Evolutionary conservation across 2,888 invertebrate species (phyloP), one percentile per base, ranked within the genome.

Genomic region (Crossocerus cetratus): DNA sequence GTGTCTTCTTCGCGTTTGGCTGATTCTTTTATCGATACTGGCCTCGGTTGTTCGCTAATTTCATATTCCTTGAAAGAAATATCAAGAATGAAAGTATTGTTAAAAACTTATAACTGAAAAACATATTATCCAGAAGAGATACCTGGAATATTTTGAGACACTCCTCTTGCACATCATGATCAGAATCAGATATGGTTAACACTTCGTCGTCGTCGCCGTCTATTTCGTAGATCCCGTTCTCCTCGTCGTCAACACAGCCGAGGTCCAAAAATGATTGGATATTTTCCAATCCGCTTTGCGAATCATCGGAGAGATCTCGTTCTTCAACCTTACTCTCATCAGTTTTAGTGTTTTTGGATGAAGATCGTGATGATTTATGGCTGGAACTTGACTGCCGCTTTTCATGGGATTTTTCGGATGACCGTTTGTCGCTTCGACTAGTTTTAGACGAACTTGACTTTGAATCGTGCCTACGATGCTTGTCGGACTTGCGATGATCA

Each of bases 91-190:
- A 32, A 32, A 43, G 60, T 4, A 74, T 49, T 69, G 16, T 16
- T n/a, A 23, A 21, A 49, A 16, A 11, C 4, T 49, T 49, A 49
- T 49, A 14, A 8, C 11, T 32, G 32, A 4, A 32, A 32, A 32
- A 8, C 32, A 32, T 32, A 8, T 32, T 11, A 11, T 8, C 32
- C 11, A 32, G 8, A 23, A 4, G 42, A 63, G 44, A 55, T 90
- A 96, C 96, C 90, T 96, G 95, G 90, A 96, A 97, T 83, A 97
- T 97, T 91, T 93, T 94, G 86, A 95, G 94, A 89, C 97, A 97
- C 90, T 97, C 96, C 83, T 95, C 93, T 85, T 95, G 94, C 72
- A 96, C 94, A 78, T 94, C 93, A 76, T 94, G 94, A 86, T 94
- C 93, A 23, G 92, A 92, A 81, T 93, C 93, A 65, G 92, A 92